Conservation (phyloP, 2,888 invertebrate species). For the Imbricaverruca yamaguchii region DNA sequence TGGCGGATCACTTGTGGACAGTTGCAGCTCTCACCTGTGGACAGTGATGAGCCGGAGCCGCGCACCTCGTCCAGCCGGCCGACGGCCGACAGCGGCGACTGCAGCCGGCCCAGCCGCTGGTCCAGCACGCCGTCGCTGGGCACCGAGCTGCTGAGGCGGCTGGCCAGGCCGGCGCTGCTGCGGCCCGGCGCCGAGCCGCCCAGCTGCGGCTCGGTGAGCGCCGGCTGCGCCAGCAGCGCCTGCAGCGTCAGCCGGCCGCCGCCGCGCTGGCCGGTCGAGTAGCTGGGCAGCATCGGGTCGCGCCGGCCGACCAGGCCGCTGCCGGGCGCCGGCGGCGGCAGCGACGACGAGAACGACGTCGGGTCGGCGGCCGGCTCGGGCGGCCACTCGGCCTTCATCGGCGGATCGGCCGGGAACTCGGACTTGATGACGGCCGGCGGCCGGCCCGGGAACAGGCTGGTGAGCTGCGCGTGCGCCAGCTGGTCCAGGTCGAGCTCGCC, state of each 20-base stretch:
- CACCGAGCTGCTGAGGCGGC: conserved; percentile 5
- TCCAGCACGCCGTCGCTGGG: neutral
- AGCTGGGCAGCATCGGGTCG: conserved; percentile 4
- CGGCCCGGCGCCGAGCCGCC: neutral
- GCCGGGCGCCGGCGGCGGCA: neutral
- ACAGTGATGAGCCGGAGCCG: neutral
- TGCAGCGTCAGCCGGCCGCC: neutral
- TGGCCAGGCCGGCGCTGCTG: neutral
- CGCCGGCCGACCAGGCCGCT: neutral
- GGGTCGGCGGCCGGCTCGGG: neutral
- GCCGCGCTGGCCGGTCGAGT: neutral
- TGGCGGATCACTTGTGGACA: too few species aligned
- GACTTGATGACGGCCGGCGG: neutral
- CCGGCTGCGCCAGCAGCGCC: neutral
- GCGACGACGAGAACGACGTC: neutral
- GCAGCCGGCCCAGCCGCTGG: neutral
- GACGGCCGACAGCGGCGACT: neutral
- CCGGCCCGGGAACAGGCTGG: neutral
- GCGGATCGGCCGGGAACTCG: neutral
- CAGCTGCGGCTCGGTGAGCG: neutral
- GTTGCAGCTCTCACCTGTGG: neutral
- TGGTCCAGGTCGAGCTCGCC: neutral
- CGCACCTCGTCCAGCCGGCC: neutral
- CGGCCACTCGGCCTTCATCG: neutral
- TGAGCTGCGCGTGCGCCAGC: neutral